Conservation (phyloP, 1,140 invertebrate species). For the Pseudomyrmex sp. region DNA sequence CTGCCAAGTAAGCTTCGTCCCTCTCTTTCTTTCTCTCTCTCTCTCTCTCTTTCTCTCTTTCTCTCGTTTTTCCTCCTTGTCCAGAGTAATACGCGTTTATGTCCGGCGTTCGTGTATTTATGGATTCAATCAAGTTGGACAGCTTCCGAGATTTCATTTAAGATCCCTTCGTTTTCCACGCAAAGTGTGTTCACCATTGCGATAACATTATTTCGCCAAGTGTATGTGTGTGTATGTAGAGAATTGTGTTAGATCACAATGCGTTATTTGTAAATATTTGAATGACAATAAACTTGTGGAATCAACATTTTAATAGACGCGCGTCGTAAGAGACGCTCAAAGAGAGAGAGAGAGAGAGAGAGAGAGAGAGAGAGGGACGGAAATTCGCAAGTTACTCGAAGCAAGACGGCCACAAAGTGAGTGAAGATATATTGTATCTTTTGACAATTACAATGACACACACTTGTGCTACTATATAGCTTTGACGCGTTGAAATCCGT, state of each 20-base stretch:
- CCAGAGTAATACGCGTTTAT: neutral
- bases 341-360: neutral
- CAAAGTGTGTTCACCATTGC: slow-evolving; percentile 4
- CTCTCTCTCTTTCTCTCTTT: neutral
- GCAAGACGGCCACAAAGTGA: neutral
- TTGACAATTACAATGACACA: slow-evolving; percentile 23
- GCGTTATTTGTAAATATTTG: neutral
- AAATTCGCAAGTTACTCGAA: neutral
- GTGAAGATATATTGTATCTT: neutral
- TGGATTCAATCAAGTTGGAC: slow-evolving; percentile 50
- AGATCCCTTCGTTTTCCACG: neutral
- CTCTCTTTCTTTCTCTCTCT: neutral
- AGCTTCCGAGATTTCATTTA: slow-evolving; percentile 32
- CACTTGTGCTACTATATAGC: neutral
- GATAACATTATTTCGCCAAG: neutral
- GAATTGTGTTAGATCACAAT: neutral
- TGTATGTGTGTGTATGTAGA: no score
- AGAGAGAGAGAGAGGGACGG: neutral
- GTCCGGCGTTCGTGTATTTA: slow-evolving; percentile 31
- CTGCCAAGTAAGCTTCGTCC: slow-evolving; percentile 26
- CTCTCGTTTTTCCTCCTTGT: neutral
- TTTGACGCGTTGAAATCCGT: slow-evolving; percentile 7
- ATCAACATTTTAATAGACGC: slow-evolving; percentile 19
- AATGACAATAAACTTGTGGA: neutral
- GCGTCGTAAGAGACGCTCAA: neutral